Percentiles rank a stretch among this genome's conserved stretches.
Evolutionary conservation across 1,140 invertebrate species (phyloP).

Genomic region (Philotrypesis tridentata): DNA sequence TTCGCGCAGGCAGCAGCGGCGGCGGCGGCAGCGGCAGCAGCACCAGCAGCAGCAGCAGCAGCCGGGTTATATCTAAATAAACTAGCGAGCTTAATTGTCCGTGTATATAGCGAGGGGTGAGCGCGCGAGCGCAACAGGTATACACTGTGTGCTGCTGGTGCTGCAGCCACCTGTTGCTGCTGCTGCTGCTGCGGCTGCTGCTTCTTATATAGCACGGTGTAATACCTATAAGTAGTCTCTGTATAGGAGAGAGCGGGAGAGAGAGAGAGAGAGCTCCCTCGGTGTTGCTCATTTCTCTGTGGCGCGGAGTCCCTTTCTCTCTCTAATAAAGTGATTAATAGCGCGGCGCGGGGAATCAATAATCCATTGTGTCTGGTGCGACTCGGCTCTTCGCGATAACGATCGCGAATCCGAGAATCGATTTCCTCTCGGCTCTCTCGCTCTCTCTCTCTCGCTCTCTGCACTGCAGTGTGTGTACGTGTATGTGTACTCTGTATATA

Average conservation of each 20-base stretch:
- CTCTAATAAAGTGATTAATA: constrained; percentile 47
- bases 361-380: constrained; percentile 39
- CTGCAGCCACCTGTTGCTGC: constrained; percentile 6
- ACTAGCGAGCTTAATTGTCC: not conserved
- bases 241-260: too few species aligned
- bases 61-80: not conserved
- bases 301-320: too few species aligned
- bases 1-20: not conserved
- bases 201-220: too few species aligned
- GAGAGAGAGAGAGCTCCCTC: too few species aligned
- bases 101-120: not conserved
- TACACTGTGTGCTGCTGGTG: not conserved
- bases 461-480: not conserved
- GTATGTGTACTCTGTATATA: not conserved
- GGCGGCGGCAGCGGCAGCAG: not conserved
- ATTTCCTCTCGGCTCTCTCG: constrained; percentile 29
- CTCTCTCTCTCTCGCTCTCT: too few species aligned
- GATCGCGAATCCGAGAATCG: constrained; percentile 47
- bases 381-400: constrained; percentile 17
- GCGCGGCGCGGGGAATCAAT: constrained; percentile 38
- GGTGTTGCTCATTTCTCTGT: not conserved
- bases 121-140: not conserved
- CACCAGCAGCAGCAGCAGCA: not conserved
- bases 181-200: not conserved
- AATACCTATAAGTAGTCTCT: too few species aligned